Conservation (phyloP, 35 echinoderm and acorn worm genomes). For the Ptychodera flava region DNA sequence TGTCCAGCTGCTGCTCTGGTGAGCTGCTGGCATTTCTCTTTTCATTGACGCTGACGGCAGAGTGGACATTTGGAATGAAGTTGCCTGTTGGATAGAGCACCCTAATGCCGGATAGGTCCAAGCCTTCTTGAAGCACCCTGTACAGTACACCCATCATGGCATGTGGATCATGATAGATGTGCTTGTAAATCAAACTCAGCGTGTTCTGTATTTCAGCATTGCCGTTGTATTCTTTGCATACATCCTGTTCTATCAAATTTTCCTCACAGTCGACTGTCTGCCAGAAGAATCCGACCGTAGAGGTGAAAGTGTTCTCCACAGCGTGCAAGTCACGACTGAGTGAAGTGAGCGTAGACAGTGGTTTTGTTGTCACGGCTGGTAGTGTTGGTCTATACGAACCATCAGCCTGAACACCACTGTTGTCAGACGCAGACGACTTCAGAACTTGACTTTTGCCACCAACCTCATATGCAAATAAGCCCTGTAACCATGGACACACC, state of each 20-base stretch:
- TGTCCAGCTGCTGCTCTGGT: background rate
- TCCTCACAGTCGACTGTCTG: constrained; percentile 69
- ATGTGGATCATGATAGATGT: constrained; percentile 43
- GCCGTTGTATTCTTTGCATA: constrained; percentile 39
- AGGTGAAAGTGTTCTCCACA: constrained; percentile 38
- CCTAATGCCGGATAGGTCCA: constrained; percentile 63
- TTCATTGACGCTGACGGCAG: background rate
- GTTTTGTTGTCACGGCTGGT: constrained; percentile 54
- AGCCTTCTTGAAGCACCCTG: constrained; percentile 66
- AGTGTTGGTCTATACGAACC: constrained; percentile 69
- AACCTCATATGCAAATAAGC: constrained; percentile 20
- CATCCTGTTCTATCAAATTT: constrained; percentile 1
- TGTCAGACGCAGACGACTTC: background rate
- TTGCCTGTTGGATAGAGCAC: constrained; percentile 58
- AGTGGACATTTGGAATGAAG: background rate
- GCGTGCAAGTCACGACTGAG: constrained; percentile 23
- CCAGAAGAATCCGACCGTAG: constrained; percentile 77
- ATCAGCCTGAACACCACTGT: constrained; percentile 9
- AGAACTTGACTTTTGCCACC: constrained; percentile 18
- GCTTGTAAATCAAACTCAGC: constrained; percentile 60
- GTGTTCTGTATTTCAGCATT: constrained; percentile 76
- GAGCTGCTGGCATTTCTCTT: background rate
- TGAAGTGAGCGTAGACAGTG: constrained; percentile 50
- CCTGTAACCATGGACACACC: constrained; percentile 51
- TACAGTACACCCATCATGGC: constrained; percentile 60